Conservation (phyloP, 2,888 invertebrate genomes). For the Fissipunctia ypsillon region DNA sequence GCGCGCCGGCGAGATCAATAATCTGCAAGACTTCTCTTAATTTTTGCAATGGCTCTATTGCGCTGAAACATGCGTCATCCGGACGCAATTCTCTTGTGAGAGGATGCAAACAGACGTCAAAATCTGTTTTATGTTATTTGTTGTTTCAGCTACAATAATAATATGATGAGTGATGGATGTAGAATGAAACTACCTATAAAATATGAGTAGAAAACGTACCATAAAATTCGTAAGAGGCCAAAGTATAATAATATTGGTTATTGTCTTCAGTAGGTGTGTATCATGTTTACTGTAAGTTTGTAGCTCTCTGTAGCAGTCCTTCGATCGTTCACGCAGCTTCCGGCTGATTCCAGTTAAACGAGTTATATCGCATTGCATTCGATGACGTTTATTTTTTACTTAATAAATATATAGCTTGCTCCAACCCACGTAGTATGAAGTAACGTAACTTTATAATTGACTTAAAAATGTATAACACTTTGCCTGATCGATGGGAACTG, state of each 20-base stretch:
- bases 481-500: not conserved
- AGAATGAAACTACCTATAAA: not conserved
- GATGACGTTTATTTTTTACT: not conserved
- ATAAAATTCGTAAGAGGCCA: not conserved
- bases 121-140: conserved; percentile 10
- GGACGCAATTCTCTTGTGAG: conserved; percentile 12
- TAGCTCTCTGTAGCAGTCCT: not conserved
- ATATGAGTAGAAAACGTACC: not conserved
- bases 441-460: not conserved
- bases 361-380: conserved; percentile 3
- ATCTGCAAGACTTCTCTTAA: conserved; percentile 63
- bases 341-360: not conserved
- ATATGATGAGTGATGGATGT: not conserved
- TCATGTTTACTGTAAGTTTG: not conserved
- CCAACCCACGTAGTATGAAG: conserved; percentile 5
- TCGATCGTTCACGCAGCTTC: conserved; percentile 17
- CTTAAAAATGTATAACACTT: not conserved
- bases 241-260: not conserved
- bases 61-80: conserved; percentile 18
- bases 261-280: not conserved
- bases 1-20: conserved; percentile 65
- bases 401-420: not conserved
- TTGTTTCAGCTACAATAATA: conserved; percentile 1
- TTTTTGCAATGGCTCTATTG: conserved; percentile 51
- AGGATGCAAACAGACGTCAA: not conserved